Percentiles rank a stretch among this genome's conserved stretches.
Conservation (phyloP, 2,888 invertebrate genomes). For the Ophion slaviceki region DNA sequence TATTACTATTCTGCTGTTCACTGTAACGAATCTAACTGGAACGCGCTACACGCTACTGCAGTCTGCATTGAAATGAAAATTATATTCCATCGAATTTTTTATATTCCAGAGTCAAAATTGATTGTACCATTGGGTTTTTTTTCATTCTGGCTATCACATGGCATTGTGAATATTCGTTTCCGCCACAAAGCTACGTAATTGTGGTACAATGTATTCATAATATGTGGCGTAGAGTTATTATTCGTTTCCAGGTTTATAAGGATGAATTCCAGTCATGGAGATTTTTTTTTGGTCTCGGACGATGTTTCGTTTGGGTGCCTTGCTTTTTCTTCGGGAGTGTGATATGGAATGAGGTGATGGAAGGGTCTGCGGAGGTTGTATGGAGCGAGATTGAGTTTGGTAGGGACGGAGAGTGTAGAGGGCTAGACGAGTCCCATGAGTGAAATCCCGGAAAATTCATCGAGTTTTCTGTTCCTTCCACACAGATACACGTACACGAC, state of each 20-base stretch:
- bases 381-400: conserved; percentile 13
- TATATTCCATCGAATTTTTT: conserved; percentile 16
- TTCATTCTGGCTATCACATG: background rate
- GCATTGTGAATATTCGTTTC: background rate
- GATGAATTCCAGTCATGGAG: background rate
- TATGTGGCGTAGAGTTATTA: background rate
- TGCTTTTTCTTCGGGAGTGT: background rate
- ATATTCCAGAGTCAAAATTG: background rate
- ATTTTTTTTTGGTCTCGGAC: background rate
- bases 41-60: background rate
- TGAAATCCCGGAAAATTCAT: conserved; percentile 30
- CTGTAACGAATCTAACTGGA: background rate
- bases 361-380: conserved; percentile 17
- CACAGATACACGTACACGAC: background rate
- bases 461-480: conserved; percentile 2
- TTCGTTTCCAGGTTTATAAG: background rate
- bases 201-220: background rate
- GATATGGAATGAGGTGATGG: background rate
- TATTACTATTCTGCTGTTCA: background rate
- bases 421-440: conserved; percentile 39
- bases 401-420: background rate
- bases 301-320: background rate
- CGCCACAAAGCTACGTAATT: background rate
- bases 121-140: background rate
- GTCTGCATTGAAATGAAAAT: conserved; percentile 14